Evolutionary conservation across 2,113 vertebrate genomes (phyloP).

Genomic region (Pelobates fuscus): DNA sequence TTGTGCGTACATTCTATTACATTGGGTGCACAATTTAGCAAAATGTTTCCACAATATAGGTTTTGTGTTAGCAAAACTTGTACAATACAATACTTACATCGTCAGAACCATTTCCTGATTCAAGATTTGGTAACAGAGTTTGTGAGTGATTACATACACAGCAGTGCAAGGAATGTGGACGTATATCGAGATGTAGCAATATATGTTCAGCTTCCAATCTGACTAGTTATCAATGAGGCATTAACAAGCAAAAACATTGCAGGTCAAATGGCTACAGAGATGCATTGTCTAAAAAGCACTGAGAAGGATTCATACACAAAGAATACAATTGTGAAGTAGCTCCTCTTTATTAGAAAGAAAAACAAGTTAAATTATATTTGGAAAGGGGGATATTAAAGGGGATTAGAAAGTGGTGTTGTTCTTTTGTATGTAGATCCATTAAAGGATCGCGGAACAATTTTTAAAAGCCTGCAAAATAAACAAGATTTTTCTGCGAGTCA

Average conservation of each 20-base stretch:
- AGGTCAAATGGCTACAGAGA: background rate
- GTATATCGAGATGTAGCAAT: background rate
- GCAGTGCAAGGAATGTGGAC: background rate
- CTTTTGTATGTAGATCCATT: constrained; percentile 32
- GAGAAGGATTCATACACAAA: constrained; percentile 10
- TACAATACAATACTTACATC: no score
- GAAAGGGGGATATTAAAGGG: constrained; percentile 30
- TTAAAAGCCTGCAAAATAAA: constrained; percentile 29
- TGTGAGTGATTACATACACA: no score
- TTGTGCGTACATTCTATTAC: no score
- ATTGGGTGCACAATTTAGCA: no score
- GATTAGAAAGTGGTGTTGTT: constrained; percentile 25
- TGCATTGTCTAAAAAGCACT: background rate
- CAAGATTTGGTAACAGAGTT: no score
- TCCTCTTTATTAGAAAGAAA: constrained; percentile 12
- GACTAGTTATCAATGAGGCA: background rate
- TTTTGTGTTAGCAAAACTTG: no score
- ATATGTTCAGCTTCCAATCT: no score
- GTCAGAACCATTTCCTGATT: no score
- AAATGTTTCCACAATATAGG: no score
- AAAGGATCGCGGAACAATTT: constrained; percentile 12
- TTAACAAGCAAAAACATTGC: background rate
- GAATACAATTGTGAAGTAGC: background rate
- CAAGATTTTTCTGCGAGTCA: constrained; percentile 13
- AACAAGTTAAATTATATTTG: constrained; percentile 11